These are phyloP conservation scores for Heliconius eleuchia DNA, from an alignment of 1,140 invertebrate genomes.

Conservation along the genomic window DNA sequence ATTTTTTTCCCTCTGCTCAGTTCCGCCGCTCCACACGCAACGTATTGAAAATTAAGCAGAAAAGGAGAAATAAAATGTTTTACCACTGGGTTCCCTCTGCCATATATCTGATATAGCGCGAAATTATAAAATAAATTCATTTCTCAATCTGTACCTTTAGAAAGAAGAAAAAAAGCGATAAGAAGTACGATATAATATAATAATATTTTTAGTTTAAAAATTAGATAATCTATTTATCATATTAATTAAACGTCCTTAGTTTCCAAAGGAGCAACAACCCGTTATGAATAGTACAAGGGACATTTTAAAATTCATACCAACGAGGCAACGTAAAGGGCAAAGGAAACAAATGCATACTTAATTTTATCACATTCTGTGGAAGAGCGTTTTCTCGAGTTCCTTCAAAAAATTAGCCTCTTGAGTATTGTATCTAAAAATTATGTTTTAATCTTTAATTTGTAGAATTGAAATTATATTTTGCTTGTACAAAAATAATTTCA, in stretches of 20 bases:
- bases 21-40: too few species aligned
- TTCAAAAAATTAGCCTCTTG: background rate
- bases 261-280: background rate
- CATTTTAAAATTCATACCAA: conserved; percentile 21
- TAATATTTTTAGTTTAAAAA: background rate
- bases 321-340: background rate
- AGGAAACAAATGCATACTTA: conserved; percentile 11
- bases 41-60: too few species aligned
- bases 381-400: background rate
- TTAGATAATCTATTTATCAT: background rate
- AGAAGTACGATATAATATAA: too few species aligned
- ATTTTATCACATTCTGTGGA: background rate
- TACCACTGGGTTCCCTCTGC: too few species aligned
- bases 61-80: too few species aligned
- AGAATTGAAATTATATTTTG: too few species aligned
- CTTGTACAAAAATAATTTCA: too few species aligned
- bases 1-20: too few species aligned
- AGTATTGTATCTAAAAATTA: background rate
- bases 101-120: too few species aligned
- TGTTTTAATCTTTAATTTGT: background rate
- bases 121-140: too few species aligned
- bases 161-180: too few species aligned
- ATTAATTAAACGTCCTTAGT: background rate
- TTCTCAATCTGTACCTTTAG: too few species aligned
- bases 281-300: background rate